Evolutionary conservation across 2,888 invertebrate species (phyloP).

Genomic region (Cephus nigrinus): DNA sequence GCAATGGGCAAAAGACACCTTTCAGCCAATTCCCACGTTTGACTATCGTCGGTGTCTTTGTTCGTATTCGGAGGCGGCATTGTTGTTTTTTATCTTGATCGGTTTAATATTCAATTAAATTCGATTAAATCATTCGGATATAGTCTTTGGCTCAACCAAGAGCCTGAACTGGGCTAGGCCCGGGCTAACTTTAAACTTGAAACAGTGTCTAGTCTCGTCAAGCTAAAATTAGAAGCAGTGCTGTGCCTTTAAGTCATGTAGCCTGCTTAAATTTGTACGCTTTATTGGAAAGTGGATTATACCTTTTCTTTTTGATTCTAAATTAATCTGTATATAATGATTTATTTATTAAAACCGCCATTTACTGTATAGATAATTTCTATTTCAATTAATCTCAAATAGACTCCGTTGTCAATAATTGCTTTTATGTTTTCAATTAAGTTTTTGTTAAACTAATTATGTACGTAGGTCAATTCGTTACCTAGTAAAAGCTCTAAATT

Average conservation of each 20-base stretch:
- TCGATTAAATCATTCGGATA: slow-evolving; percentile 30
- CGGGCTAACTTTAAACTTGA: slow-evolving; percentile 64
- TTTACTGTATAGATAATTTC: neutral
- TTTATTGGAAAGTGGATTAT: neutral
- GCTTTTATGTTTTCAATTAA: neutral
- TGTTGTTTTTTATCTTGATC: slow-evolving; percentile 26
- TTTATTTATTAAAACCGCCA: neutral
- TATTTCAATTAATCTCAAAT: neutral
- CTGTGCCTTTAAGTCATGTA: slow-evolving; percentile 50
- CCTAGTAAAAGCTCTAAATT: neutral
- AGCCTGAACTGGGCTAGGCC: slow-evolving; percentile 52
- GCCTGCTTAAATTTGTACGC: slow-evolving; percentile 42
- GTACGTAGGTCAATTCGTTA: neutral
- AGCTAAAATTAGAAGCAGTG: slow-evolving; percentile 60
- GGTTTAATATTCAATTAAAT: slow-evolving; percentile 33
- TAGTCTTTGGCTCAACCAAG: slow-evolving; percentile 33
- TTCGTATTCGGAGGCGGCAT: slow-evolving; percentile 51
- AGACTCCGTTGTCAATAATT: neutral
- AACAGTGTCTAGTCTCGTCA: slow-evolving; percentile 57
- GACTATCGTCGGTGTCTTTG: slow-evolving; percentile 60
- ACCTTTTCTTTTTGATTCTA: neutral
- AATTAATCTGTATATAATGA: neutral
- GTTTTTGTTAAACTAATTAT: neutral
- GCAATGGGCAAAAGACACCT: slow-evolving; percentile 81
- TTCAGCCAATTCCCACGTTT: slow-evolving; percentile 74